Evolutionary conservation across 1,140 invertebrate species (phyloP), one percentile per base, ranked within the genome.

Genomic region (Helicorthomorpha holstii): DNA sequence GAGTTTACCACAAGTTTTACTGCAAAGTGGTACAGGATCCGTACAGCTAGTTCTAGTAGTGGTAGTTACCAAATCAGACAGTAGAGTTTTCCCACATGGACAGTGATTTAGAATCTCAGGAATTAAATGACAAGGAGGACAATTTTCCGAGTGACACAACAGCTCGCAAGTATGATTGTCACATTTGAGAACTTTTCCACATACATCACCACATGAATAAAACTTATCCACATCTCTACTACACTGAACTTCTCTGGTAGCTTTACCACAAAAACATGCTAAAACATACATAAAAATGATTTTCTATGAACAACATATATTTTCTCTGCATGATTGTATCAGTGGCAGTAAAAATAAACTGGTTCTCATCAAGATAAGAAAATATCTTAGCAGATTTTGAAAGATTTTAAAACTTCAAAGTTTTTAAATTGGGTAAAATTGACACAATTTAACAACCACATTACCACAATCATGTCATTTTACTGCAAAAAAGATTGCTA

Each of bases 11-110:
- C 93, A 98, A 22, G 68, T 64, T 53, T 83, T 77, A 23, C 78
- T 78, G 69, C 94, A 98, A 22, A 79, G 76, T 0, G 90, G 88
- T 57, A 97, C 76, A 0, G 83, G 77, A 67, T 96, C 91, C 3
- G 80, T 70, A 64, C 93, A 98, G 12, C 72, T 76, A 34, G 66
- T 73, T 55, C 76, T 29, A 46, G 51, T 14, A 2, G 52, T 46
- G 14, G 58, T 54, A 24, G 54, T 52, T 4, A 57, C 56, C 2
- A 73, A 56, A 7, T 70, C 61, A 25, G 55, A 42, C 16, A 76
- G 57, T 1, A 63, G 60, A 3, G 75, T 83, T 65, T 87, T 80
- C 0, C 84, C 87, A 67, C 92, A 97, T 1, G 80, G 84, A 66
- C 92, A 97, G n/a, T 72, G 73, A 4, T 68, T 77, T 10, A 92